Percentiles rank a stretch among this genome's conserved stretches.
Evolutionary conservation across 2,888 invertebrate genomes (phyloP).

Genomic region (Neoitamus cyanurus): DNA sequence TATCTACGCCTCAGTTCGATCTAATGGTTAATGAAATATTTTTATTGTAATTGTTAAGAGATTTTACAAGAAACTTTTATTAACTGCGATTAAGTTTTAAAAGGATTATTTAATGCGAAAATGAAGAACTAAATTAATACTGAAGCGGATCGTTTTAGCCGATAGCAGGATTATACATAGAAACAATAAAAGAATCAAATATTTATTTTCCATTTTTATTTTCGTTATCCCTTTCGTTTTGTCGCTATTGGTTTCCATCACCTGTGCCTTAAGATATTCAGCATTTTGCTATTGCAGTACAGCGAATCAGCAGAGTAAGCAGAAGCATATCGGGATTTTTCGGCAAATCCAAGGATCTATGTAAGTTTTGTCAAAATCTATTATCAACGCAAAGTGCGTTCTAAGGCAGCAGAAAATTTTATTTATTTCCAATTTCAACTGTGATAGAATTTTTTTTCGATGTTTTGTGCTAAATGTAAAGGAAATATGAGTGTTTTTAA

Average conservation of each 20-base stretch:
- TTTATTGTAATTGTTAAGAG: slow-evolving; percentile 41
- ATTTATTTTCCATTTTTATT: slow-evolving; percentile 44
- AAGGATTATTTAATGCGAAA: slow-evolving; percentile 23
- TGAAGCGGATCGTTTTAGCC: slow-evolving; percentile 8
- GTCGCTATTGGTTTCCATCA: not conserved
- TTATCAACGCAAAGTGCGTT: not conserved
- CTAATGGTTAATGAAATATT: slow-evolving; percentile 41
- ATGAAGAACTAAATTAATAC: slow-evolving; percentile 20
- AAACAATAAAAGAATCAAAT: slow-evolving; percentile 48
- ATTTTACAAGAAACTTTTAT: slow-evolving; percentile 42
- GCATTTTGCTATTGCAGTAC: not conserved
- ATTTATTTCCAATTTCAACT: not conserved
- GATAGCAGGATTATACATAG: slow-evolving; percentile 41
- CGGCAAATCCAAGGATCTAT: not conserved
- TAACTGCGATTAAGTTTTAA: slow-evolving; percentile 40
- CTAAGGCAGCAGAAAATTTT: not conserved
- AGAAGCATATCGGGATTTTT: not conserved
- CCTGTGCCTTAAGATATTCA: not conserved
- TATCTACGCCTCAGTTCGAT: slow-evolving; percentile 26
- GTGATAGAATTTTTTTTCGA: not conserved
- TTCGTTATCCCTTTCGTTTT: slow-evolving; percentile 24
- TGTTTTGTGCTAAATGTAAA: too few relatives aligned
- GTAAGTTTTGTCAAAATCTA: not conserved
- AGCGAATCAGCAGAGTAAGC: not conserved
- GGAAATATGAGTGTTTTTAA: too few relatives aligned